A percentile compares a stretch with the other conserved stretches of the same genome.
Conservation (phyloP, 1,140 invertebrate genomes). For the Phocides pigmalion region DNA sequence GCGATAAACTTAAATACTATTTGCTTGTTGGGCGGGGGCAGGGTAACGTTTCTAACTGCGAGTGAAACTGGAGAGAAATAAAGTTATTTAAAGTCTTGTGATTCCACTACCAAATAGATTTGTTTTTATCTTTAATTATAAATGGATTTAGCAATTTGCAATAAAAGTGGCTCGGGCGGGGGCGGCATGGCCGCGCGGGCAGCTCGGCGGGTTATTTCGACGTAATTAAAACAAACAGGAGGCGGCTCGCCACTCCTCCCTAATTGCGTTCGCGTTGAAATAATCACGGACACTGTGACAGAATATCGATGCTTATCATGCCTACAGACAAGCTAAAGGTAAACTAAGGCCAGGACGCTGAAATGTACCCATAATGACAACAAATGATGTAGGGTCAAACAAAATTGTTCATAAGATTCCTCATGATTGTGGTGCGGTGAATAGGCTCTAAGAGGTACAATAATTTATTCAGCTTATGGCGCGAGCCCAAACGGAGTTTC, state of each 20-base stretch:
- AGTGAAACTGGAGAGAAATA: too few species aligned
- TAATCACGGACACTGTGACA: slow-evolving; percentile 74
- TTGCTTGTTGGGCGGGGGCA: too few species aligned
- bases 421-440: slow-evolving; percentile 45
- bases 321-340: background rate
- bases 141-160: slow-evolving; percentile 76
- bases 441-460: slow-evolving; percentile 51
- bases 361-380: slow-evolving; percentile 2
- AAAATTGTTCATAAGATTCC: slow-evolving; percentile 48
- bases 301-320: slow-evolving; percentile 50
- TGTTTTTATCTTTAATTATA: slow-evolving; percentile 73
- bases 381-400: slow-evolving; percentile 40
- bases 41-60: too few species aligned
- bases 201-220: slow-evolving; percentile 69
- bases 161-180: slow-evolving; percentile 64
- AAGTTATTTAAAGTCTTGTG: background rate
- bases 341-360: background rate
- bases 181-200: slow-evolving; percentile 48
- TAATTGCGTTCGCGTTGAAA: slow-evolving; percentile 80
- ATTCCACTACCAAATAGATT: slow-evolving; percentile 36
- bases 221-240: slow-evolving; percentile 83
- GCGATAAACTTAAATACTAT: too few species aligned
- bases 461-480: slow-evolving; percentile 57
- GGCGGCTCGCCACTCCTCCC: slow-evolving; percentile 74
- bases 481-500: slow-evolving; percentile 38